These are phyloP conservation scores for Sipha maydis DNA, from an alignment of 2,888 invertebrate species.

Conservation along the genomic window DNA sequence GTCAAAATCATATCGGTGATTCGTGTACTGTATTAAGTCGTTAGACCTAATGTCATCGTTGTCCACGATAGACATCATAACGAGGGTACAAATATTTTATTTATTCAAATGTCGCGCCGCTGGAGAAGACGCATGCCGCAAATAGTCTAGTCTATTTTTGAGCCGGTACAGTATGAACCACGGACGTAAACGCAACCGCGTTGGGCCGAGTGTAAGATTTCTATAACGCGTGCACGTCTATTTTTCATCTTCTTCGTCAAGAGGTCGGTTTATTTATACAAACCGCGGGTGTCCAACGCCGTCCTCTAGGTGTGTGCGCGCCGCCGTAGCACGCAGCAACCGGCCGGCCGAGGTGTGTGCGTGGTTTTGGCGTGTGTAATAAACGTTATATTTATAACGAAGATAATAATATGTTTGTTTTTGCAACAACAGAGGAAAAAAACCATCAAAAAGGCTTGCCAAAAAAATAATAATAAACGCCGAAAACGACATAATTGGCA, in stretches of 20 bases:
- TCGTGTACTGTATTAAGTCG: neutral
- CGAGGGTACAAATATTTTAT: neutral
- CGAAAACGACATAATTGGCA: conserved; percentile 61
- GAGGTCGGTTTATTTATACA: conserved; percentile 59
- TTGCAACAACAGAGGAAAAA: conserved; percentile 43
- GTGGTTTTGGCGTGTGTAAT: conserved; percentile 52
- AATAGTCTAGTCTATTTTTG: conserved; percentile 57
- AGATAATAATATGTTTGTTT: conserved; percentile 55
- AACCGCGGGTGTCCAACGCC: conserved; percentile 45
- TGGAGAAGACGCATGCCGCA: conserved; percentile 42
- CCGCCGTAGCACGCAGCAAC: neutral
- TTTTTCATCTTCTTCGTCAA: conserved; percentile 43
- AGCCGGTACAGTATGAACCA: conserved; percentile 28
- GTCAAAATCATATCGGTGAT: neutral
- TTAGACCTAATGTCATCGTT: neutral
- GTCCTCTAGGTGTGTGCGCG: conserved; percentile 32
- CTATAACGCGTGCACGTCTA: conserved; percentile 44
- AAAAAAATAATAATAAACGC: conserved; percentile 52
- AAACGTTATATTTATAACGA: conserved; percentile 57
- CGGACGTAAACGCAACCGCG: neutral
- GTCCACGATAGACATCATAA: neutral
- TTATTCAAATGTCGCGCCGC: neutral
- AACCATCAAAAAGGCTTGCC: conserved; percentile 30
- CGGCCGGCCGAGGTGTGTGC: conserved; percentile 14
- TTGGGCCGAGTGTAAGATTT: conserved; percentile 11